Evolutionary conservation across 2,888 invertebrate species (phyloP).

Genomic region (Panopea generosa): DNA sequence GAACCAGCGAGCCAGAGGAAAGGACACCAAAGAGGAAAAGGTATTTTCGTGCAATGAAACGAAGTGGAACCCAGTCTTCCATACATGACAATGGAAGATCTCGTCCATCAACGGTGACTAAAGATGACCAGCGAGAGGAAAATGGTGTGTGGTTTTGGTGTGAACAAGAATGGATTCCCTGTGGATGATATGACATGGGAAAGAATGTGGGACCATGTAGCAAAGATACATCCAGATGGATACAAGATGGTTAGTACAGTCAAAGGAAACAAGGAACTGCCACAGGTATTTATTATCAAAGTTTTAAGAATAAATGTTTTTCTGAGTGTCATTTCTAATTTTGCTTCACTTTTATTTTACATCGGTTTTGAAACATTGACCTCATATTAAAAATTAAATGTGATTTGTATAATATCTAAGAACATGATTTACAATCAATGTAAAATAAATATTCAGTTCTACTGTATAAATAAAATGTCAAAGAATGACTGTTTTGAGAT

Average conservation of each 20-base stretch:
- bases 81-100: slow-evolving; percentile 42
- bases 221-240: slow-evolving; percentile 82
- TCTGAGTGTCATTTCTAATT: too few species aligned
- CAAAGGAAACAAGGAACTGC: slow-evolving; percentile 64
- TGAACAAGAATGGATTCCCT: slow-evolving; percentile 84
- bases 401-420: too few species aligned
- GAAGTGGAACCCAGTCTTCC: slow-evolving; percentile 45
- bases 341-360: background rate
- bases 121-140: slow-evolving; percentile 77
- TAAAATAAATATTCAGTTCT: too few species aligned
- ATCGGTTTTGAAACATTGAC: too few species aligned
- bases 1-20: slow-evolving; percentile 1
- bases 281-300: slow-evolving; percentile 67
- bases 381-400: too few species aligned
- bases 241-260: slow-evolving; percentile 73
- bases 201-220: slow-evolving; percentile 84
- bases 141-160: slow-evolving; percentile 83
- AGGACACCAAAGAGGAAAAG: background rate
- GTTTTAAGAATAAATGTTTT: background rate
- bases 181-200: slow-evolving; percentile 83
- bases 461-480: too few species aligned
- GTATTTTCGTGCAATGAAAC: slow-evolving; percentile 43
- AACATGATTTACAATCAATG: too few species aligned
- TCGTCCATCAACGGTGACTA: slow-evolving; percentile 57
- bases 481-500: too few species aligned